These are phyloP conservation scores for Brachionus rubens DNA, from an alignment of 1,140 invertebrate species.

Conservation along the genomic window DNA sequence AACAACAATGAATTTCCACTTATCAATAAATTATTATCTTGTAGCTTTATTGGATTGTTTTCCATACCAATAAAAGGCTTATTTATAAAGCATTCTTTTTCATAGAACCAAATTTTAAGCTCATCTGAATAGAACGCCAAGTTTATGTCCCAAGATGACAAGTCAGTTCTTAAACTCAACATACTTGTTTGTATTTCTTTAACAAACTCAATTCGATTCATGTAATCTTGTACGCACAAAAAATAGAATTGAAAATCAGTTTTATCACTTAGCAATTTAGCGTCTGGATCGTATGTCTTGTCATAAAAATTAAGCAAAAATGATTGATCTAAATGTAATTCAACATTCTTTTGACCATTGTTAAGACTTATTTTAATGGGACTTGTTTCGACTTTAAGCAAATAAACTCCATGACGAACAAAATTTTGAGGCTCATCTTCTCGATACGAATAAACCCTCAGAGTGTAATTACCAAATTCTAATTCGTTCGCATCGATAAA, in stretches of 20 bases:
- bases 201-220: neutral
- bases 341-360: neutral
- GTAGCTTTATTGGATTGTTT: neutral
- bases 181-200: neutral
- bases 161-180: neutral
- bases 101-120: slow-evolving; percentile 18
- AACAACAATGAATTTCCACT: neutral
- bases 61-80: neutral
- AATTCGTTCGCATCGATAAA: slow-evolving; percentile 5
- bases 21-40: neutral
- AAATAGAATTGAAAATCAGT: slow-evolving; percentile 27
- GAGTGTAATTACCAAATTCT: neutral
- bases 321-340: slow-evolving; percentile 1
- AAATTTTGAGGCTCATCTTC: neutral
- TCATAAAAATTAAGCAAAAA: slow-evolving; percentile 17
- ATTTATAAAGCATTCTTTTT: slow-evolving; percentile 12
- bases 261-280: neutral
- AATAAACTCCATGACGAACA: neutral
- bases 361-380: slow-evolving; percentile 1
- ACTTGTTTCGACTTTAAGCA: slow-evolving; percentile 16
- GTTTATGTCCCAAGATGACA: neutral
- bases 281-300: slow-evolving; percentile 14
- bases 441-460: slow-evolving; percentile 5
- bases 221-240: slow-evolving; percentile 29
- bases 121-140: slow-evolving; percentile 19